Percentiles rank a stretch among this genome's conserved stretches.
Conservation (phyloP, 2,797 vertebrate species). For the Pelochelys cantorii region DNA sequence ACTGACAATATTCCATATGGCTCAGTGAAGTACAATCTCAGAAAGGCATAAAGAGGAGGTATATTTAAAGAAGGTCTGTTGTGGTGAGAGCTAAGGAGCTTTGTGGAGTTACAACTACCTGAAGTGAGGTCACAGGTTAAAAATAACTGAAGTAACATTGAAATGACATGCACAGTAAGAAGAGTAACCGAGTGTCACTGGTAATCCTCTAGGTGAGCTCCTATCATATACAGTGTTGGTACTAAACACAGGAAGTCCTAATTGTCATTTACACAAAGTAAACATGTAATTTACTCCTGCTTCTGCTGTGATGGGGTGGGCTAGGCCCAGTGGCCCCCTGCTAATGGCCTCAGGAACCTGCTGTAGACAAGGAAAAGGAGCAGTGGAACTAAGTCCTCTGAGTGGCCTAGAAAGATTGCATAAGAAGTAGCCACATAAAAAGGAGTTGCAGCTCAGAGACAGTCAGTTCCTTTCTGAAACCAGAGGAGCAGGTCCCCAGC, state of each 20-base stretch:
- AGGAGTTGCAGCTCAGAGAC: too few species aligned
- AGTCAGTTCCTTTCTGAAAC: too few species aligned
- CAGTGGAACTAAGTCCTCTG: background rate
- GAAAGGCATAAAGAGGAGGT: background rate
- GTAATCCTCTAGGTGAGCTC: constrained; percentile 18
- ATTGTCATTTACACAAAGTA: background rate
- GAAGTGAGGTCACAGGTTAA: background rate
- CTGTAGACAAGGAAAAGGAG: too few species aligned
- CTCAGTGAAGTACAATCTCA: background rate
- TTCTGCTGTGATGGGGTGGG: background rate
- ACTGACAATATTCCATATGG: background rate
- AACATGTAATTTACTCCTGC: constrained; percentile 5
- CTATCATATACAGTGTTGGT: background rate
- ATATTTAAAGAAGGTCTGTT: background rate
- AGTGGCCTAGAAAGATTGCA: background rate
- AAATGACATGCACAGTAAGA: constrained; percentile 2
- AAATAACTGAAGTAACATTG: constrained; percentile 1
- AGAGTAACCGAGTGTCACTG: background rate
- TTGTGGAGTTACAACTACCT: background rate
- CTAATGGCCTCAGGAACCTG: too few species aligned
- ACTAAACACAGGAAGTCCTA: background rate
- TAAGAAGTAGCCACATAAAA: too few species aligned
- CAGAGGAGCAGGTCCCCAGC: too few species aligned
- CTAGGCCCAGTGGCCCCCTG: too few species aligned
- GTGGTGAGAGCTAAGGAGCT: background rate